Conservation (phyloP, 2,888 invertebrate species). For the Halocaridina rubra region DNA sequence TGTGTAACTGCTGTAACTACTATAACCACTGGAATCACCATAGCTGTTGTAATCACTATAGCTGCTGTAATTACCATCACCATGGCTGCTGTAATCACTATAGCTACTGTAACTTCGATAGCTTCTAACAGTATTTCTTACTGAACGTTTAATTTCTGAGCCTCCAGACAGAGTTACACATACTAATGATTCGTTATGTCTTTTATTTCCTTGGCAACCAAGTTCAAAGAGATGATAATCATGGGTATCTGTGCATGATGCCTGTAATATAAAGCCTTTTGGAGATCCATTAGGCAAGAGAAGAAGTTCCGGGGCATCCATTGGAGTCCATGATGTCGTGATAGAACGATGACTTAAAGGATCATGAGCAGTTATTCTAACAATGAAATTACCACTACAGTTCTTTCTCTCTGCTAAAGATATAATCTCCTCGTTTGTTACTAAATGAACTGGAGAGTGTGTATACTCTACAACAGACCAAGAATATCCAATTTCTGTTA, state of each 20-base stretch:
- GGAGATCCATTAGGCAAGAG: conserved; percentile 38
- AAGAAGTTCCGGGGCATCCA: background rate
- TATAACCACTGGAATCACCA: too few relatives aligned
- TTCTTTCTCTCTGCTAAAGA: background rate
- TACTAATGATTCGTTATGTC: conserved; percentile 11
- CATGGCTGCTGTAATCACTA: too few relatives aligned
- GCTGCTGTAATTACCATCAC: too few relatives aligned
- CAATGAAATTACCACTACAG: background rate
- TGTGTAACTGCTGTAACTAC: too few relatives aligned
- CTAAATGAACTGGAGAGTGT: conserved; percentile 20
- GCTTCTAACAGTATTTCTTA: background rate
- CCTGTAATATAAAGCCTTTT: conserved; percentile 21
- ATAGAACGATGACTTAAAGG: conserved; percentile 23
- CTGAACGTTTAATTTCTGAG: background rate
- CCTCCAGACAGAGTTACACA: conserved; percentile 8
- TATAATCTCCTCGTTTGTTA: conserved; percentile 13
- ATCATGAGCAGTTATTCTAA: conserved; percentile 29
- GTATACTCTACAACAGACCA: background rate
- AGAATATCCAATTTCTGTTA: background rate
- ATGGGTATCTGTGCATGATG: background rate
- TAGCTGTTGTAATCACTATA: too few relatives aligned
- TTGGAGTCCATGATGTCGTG: background rate
- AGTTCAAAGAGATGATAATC: background rate
- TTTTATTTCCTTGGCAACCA: conserved; percentile 18
- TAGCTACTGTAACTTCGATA: too few relatives aligned